Conservation (phyloP, 2,797 vertebrate species). For the Euthynnus affinis region DNA sequence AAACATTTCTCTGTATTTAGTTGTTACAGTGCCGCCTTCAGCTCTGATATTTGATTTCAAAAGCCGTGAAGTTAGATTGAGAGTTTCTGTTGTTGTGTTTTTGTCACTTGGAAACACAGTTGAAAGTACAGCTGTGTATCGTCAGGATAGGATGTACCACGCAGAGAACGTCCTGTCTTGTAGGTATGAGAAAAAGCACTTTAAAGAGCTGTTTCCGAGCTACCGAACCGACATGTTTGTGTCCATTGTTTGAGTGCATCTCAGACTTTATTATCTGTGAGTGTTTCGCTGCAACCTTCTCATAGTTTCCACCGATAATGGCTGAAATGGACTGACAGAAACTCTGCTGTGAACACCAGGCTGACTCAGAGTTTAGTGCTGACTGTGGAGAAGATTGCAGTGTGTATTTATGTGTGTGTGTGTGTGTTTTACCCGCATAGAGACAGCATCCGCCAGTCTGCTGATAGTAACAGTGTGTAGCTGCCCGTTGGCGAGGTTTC, state of each 20-base stretch:
- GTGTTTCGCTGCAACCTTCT: background rate
- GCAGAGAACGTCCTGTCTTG: background rate
- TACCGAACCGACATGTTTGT: background rate
- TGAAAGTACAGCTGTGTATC: conserved; percentile 4
- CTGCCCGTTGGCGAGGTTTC: conserved; percentile 89
- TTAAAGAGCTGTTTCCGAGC: background rate
- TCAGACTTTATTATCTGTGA: conserved; percentile 7
- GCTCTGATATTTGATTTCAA: too few species aligned
- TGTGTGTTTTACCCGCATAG: conserved; percentile 66
- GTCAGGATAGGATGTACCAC: background rate
- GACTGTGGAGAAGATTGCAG: background rate
- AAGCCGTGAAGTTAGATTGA: background rate
- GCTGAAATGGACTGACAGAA: conserved; percentile 4
- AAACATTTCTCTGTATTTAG: too few species aligned
- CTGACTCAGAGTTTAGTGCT: background rate
- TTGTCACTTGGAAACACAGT: background rate
- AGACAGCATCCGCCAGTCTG: conserved; percentile 86
- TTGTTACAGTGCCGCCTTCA: too few species aligned
- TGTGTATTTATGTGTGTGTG: too few species aligned
- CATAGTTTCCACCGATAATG: background rate
- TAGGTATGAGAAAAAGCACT: background rate
- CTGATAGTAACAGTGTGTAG: conserved; percentile 87
- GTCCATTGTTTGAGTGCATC: background rate
- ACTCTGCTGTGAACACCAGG: background rate
- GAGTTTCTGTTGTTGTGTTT: background rate